Base-by-base conservation (phyloP, 2,797 vertebrate genomes). In the Phrynocephalus forsythii region DNA sequence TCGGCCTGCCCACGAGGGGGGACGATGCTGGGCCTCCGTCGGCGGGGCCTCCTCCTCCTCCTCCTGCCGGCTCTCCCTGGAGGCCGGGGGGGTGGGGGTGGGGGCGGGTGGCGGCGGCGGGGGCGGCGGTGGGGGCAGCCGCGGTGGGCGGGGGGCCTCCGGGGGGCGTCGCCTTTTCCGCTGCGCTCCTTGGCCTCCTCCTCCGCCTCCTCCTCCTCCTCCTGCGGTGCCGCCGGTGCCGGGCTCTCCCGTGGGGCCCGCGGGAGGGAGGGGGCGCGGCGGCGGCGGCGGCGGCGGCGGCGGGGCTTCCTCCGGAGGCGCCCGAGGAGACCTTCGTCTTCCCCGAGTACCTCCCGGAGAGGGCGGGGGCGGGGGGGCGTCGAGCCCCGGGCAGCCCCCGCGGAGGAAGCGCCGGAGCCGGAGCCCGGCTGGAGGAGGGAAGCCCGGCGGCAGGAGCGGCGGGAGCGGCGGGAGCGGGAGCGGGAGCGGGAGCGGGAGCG, bases 241-340 rank as follows among this genome's bases (percentile, higher is more conserved):
- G 33, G 33, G 33, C 33, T 33, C 33, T 2, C 33, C 33, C 1
- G 33, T 2, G 33, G 33, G 33, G 30, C 1, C 2, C n/a, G 80
- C 13, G 75, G 20, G 13, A 30, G 82, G 67, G 7, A 0, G 1
- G n/a, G n/a, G n/a, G n/a, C n/a, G n/a, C n/a, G n/a, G 7, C 33
- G 79, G 50, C 33, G 16, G 20, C 13, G 2, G 6, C 50, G 11
- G 30, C n/a, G n/a, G n/a, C n/a, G n/a, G n/a, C n/a, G n/a, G n/a
- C n/a, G n/a, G n/a, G n/a, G n/a, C n/a, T n/a, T n/a, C n/a, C n/a
- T n/a, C 67, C n/a, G 26, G 69, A 22, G 66, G 33, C 1, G 82
- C 26, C 50, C 66, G 90, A 93, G 78, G 95, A 96, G 86, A 78
- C 0, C 2, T 96, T 96, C 33, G 86, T 96, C 22, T 96, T 96